Conservation (phyloP, 2,113 vertebrate species). For the Syngnathus typhle region DNA sequence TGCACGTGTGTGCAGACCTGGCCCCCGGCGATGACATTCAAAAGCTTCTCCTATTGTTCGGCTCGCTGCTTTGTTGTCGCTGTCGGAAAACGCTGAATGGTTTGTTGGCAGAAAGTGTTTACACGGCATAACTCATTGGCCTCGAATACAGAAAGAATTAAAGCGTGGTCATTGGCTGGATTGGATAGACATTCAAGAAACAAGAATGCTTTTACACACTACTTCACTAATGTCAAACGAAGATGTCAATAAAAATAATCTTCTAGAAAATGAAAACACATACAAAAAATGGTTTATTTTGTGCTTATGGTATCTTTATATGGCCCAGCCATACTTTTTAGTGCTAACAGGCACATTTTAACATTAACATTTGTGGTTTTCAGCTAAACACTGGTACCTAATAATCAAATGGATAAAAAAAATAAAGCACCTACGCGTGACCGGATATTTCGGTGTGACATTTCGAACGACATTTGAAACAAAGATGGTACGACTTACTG, state of each 20-base stretch:
- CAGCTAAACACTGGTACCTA: constrained; percentile 13
- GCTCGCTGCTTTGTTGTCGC: constrained; percentile 52
- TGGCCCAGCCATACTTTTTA: constrained; percentile 61
- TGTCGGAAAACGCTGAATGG: constrained; percentile 72
- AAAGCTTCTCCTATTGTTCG: constrained; percentile 54
- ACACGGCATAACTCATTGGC: constrained; percentile 58
- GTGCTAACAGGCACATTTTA: constrained; percentile 37
- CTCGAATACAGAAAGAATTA: constrained; percentile 29
- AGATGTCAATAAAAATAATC: not conserved
- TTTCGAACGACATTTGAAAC: constrained; percentile 35
- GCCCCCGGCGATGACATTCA: constrained; percentile 38
- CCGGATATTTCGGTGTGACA: constrained; percentile 28
- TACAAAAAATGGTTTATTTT: constrained; percentile 60
- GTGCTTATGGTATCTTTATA: constrained; percentile 57
- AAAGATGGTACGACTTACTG: constrained; percentile 13
- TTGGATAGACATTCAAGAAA: constrained; percentile 9
- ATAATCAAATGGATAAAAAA: constrained; percentile 27
- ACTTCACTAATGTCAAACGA: not conserved
- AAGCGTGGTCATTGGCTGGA: constrained; percentile 16
- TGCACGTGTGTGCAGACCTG: constrained; percentile 50
- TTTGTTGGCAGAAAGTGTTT: constrained; percentile 57
- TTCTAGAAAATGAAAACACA: constrained; percentile 6
- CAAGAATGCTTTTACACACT: not conserved
- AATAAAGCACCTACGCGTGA: constrained; percentile 37
- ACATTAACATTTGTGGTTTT: constrained; percentile 14